Conservation (phyloP, 1,140 invertebrate species). For the Trichonephila clavipes region DNA sequence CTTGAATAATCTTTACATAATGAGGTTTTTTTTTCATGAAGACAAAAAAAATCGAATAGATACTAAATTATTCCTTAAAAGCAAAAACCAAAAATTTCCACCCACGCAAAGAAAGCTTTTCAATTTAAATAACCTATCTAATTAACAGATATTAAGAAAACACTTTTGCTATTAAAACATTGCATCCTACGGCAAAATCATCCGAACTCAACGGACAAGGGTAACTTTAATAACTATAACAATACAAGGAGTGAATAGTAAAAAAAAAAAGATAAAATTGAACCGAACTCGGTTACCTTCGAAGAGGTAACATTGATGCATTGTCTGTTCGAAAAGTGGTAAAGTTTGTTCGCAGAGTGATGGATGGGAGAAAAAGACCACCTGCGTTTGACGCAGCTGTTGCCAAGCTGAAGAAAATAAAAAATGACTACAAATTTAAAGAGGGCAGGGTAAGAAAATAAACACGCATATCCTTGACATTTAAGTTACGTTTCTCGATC, state of each 20-base stretch:
- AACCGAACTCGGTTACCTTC: constrained; percentile 42
- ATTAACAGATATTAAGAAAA: constrained; percentile 14
- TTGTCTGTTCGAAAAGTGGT: constrained; percentile 72
- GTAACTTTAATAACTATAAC: constrained; percentile 38
- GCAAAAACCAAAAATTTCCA: neutral
- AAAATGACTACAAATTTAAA: constrained; percentile 52
- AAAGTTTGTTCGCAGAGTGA: constrained; percentile 66
- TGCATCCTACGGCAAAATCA: neutral
- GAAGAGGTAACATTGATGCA: constrained; percentile 70
- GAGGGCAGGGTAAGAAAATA: neutral
- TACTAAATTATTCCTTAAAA: neutral
- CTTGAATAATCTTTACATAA: too few relatives aligned
- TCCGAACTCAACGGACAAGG: neutral
- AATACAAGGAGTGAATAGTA: constrained; percentile 1
- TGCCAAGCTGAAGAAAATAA: constrained; percentile 40
- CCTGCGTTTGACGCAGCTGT: constrained; percentile 72
- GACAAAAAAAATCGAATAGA: too few relatives aligned
- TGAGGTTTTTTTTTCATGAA: too few relatives aligned
- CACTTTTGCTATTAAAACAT: neutral
- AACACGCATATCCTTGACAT: constrained; percentile 49
- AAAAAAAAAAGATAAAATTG: constrained; percentile 21
- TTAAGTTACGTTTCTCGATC: constrained; percentile 34
- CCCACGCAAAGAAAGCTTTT: neutral
- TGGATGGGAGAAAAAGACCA: constrained; percentile 71
- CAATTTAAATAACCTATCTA: constrained; percentile 2